Conservation (phyloP, 2,113 vertebrate species). For the Gymnogyps californianus region DNA sequence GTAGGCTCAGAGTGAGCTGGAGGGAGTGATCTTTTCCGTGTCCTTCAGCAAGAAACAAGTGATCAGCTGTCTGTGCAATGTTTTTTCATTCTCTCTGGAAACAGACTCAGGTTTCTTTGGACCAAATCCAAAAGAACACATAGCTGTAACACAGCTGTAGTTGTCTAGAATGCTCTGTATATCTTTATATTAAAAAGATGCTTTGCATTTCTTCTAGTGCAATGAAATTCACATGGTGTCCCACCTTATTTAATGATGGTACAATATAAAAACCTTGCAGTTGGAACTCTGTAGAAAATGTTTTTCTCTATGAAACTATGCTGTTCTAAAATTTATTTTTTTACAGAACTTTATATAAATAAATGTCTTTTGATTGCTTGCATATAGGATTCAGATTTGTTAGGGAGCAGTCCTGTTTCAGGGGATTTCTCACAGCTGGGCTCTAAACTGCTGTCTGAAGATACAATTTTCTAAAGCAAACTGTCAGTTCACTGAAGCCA, state of each 20-base stretch:
- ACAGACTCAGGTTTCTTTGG: constrained; percentile 86
- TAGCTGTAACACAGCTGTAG: constrained; percentile 84
- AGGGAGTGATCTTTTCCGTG: constrained; percentile 46
- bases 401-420: constrained; percentile 58
- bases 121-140: constrained; percentile 85
- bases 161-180: constrained; percentile 78
- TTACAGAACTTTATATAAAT: constrained; percentile 82
- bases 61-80: constrained; percentile 72
- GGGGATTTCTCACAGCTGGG: constrained; percentile 23
- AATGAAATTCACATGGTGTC: constrained; percentile 75
- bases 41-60: constrained; percentile 62
- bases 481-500: neutral
- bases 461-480: neutral
- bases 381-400: constrained; percentile 72
- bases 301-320: constrained; percentile 75
- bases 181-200: constrained; percentile 81
- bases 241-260: constrained; percentile 81
- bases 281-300: constrained; percentile 72
- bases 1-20: constrained; percentile 39
- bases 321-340: constrained; percentile 82
- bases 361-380: constrained; percentile 77
- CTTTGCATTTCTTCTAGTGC: constrained; percentile 83
- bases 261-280: constrained; percentile 70
- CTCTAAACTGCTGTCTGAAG: neutral
- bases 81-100: constrained; percentile 76